phyloP scores from a whole-genome alignment of 2,888 invertebrate species.

The Nipponacmea schrenckii region DNA sequence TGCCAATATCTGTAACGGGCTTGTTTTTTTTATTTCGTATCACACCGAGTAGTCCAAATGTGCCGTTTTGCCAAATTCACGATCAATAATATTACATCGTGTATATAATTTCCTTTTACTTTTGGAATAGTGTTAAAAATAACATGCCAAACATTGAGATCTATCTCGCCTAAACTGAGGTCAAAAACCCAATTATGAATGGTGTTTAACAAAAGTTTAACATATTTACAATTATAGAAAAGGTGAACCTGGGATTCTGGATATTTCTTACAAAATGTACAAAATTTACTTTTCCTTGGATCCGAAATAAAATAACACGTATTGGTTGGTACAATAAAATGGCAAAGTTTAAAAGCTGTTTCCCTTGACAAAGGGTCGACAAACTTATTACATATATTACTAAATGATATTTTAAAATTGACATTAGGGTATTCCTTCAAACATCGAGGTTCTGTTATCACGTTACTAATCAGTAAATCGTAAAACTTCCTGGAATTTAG shows the following conservation, averaged over 20 bases:
- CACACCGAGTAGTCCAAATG: conserved; percentile 1
- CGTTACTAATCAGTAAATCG: conserved; percentile 4
- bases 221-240: conserved; percentile 2
- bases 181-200: conserved; percentile 5
- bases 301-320: not conserved
- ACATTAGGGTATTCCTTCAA: not conserved
- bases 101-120: too few species aligned
- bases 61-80: not conserved
- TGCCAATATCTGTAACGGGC: conserved; percentile 1
- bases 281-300: not conserved
- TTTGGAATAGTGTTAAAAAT: too few species aligned
- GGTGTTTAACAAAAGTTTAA: not conserved
- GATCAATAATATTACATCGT: too few species aligned
- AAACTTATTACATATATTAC: not conserved
- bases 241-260: not conserved
- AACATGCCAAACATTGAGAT: too few species aligned
- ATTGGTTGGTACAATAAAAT: not conserved
- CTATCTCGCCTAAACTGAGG: not conserved
- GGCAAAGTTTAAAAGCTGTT: not conserved
- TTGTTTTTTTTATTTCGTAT: not conserved
- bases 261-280: not conserved
- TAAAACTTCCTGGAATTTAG: not conserved
- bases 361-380: not conserved
- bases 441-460: conserved; percentile 1
- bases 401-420: not conserved